phyloP scores from a whole-genome alignment of 2,888 invertebrate species.

The Phorcus lineatus region DNA sequence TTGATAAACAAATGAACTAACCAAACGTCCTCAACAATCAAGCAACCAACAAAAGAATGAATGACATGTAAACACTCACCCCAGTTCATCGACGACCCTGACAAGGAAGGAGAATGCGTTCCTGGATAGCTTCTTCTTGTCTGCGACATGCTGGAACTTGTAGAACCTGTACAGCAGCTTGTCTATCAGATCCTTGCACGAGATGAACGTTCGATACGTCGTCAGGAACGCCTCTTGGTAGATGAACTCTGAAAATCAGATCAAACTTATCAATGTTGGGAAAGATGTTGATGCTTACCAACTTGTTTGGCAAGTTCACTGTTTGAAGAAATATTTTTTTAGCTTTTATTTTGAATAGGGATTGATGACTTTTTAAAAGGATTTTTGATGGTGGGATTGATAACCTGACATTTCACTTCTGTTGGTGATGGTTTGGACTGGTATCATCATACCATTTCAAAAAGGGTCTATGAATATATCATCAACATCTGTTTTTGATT shows the following conservation, averaged over 20 bases:
- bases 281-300: too few relatives aligned
- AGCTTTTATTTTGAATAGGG: neutral
- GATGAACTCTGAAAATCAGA: slow-evolving; percentile 84
- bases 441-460: too few relatives aligned
- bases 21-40: too few relatives aligned
- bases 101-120: slow-evolving; percentile 95
- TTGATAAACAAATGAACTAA: too few relatives aligned
- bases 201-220: slow-evolving; percentile 96
- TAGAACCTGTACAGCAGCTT: slow-evolving; percentile 89
- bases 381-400: too few relatives aligned
- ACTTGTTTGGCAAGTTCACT: neutral
- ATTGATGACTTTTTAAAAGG: too few relatives aligned
- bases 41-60: too few relatives aligned
- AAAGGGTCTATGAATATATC: too few relatives aligned
- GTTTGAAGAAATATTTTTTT: too few relatives aligned
- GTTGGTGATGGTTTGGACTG: too few relatives aligned
- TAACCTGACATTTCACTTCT: too few relatives aligned
- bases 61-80: slow-evolving; percentile 81
- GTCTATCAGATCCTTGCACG: slow-evolving; percentile 88
- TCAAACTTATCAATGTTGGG: neutral
- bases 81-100: slow-evolving; percentile 95
- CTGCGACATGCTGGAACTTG: slow-evolving; percentile 81
- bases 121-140: slow-evolving; percentile 82
- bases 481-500: too few relatives aligned
- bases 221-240: slow-evolving; percentile 98